phyloP scores from a whole-genome alignment of 1,140 invertebrate genomes.

The Camponotus pennsylvanicus region DNA sequence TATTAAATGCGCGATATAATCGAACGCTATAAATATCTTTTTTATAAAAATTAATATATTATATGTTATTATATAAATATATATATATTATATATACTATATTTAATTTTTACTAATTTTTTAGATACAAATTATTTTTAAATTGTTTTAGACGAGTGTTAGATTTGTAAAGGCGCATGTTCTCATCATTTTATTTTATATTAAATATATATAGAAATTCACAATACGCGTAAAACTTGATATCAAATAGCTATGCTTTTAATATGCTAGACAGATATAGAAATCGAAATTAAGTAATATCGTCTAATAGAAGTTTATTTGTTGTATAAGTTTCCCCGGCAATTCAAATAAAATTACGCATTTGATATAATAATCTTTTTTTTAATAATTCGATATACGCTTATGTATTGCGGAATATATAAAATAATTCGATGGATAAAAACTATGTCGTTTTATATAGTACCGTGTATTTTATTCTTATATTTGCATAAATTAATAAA shows the following conservation, averaged over 20 bases:
- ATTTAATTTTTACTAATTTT: not conserved
- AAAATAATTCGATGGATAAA: not conserved
- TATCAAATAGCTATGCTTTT: not conserved
- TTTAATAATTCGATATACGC: not conserved
- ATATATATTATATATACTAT: too few species aligned
- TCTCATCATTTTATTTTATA: not conserved
- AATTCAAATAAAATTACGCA: not conserved
- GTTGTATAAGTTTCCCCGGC: not conserved
- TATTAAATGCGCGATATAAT: not conserved
- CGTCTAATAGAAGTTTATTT: not conserved
- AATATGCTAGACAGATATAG: not conserved
- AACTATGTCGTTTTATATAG: not conserved
- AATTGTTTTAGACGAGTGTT: not conserved
- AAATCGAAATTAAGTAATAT: not conserved
- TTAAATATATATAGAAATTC: not conserved
- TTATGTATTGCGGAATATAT: not conserved
- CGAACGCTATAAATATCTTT: not conserved
- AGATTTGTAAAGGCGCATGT: not conserved
- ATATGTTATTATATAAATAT: too few species aligned
- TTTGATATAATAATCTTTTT: not conserved
- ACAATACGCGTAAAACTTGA: not conserved
- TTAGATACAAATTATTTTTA: not conserved
- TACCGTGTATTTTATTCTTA: not conserved
- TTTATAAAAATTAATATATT: not conserved
- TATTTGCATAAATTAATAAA: not conserved